phyloP scores from a whole-genome alignment of 2,888 invertebrate species.

The Linnaemya tessellans region DNA sequence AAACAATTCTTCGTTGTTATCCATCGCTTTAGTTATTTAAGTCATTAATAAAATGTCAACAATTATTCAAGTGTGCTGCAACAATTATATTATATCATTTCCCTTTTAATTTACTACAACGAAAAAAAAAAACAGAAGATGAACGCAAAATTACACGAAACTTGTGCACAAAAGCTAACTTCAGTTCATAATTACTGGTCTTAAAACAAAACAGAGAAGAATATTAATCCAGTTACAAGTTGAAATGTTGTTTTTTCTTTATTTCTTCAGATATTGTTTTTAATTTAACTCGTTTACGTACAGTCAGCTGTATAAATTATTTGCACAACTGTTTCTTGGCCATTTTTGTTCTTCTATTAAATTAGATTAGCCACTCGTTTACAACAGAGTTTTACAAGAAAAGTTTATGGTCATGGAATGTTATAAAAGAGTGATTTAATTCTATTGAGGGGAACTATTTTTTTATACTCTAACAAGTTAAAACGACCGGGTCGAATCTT shows the following conservation, averaged over 20 bases:
- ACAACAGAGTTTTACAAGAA: background rate
- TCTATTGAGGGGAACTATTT: background rate
- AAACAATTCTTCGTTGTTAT: constrained; percentile 16
- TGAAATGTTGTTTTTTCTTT: no score
- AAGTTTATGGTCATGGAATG: background rate
- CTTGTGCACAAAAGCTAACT: constrained; percentile 12
- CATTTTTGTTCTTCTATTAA: background rate
- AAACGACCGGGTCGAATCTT: no score
- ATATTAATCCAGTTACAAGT: constrained; percentile 8
- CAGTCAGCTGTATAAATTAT: constrained; percentile 51
- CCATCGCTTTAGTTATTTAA: constrained; percentile 14
- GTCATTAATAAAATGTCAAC: constrained; percentile 47
- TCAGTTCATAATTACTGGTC: background rate
- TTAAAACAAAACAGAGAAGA: constrained; percentile 3
- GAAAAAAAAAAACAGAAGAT: constrained; percentile 38
- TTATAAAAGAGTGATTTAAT: background rate
- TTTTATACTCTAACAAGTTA: no score
- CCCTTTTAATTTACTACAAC: constrained; percentile 18
- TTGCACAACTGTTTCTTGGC: constrained; percentile 17
- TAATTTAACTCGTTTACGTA: constrained; percentile 22
- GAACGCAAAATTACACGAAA: constrained; percentile 1
- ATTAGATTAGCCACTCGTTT: constrained; percentile 24
- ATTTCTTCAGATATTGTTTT: constrained; percentile 1
- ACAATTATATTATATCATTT: constrained; percentile 48
- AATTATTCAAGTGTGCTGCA: constrained; percentile 48